Base-by-base conservation (phyloP, 2,888 invertebrate species). In the Nasonia oneida region DNA sequence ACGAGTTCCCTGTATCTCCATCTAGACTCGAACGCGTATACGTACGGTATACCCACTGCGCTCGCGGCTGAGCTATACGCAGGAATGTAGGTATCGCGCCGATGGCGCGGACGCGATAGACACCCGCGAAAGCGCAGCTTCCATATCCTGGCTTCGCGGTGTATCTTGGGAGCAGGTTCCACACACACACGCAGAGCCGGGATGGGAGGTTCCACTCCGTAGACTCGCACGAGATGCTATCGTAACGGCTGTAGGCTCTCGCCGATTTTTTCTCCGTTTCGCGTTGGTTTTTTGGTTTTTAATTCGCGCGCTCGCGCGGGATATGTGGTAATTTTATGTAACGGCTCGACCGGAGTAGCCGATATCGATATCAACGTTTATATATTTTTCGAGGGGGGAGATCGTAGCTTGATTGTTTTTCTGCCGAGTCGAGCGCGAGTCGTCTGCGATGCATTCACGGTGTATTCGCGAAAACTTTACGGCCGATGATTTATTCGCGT, bases 61-160 rank as follows among this genome's bases (percentile, higher is more conserved):
- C 78, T 47, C 15, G 64, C 39, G 73, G 81, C 33, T 57, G 23
- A 78, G 39, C 57, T 70, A 33, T 42, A 67, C 50, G 73, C 29
- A 12, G 78, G 64, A 70, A 70, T 79, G 53, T 64, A 42, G 39
- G 77, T 67, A 67, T 67, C 73, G 73, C 23, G 23, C 73, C 70
- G 70, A 80, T 71, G 79, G 53, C 42, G 57, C 18, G 57, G 42
- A 50, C 18, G 6, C 29, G 75, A 82, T 75, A 74, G 23, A 50
- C 67, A 23, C 53, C 4, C 18, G 61, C 81, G 42, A 64, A 53
- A 29, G 67, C 33, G 67, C 14, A 67, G 67, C 67, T 67, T 29
- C 67, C 33, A 67, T 33, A 33, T 29, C 29, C 33, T 12, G 23
- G n/a, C 23, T n/a, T 5, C 6, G 57, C 6, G 57, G 23, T 67